Evolutionary conservation across 1,140 invertebrate genomes (phyloP).

Genomic region (Pomacea maculata): DNA sequence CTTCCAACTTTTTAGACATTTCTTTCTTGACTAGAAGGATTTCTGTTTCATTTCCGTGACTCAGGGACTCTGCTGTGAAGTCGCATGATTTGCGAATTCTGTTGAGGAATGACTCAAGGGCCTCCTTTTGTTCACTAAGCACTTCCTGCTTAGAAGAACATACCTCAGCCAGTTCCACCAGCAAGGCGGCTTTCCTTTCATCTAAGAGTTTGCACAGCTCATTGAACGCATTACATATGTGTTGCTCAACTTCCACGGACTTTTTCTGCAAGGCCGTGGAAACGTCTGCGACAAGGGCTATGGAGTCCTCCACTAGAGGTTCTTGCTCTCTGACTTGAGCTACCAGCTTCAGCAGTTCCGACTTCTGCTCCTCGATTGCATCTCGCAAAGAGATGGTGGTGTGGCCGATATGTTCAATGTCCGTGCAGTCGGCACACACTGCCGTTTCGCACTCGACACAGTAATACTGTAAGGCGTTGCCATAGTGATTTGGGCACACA

Average conservation of each 20-base stretch:
- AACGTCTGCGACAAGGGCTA: constrained; percentile 62
- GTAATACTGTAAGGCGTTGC: constrained; percentile 68
- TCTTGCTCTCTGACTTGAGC: constrained; percentile 65
- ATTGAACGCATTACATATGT: constrained; percentile 64
- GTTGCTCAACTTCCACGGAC: constrained; percentile 56
- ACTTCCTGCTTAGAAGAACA: constrained; percentile 65
- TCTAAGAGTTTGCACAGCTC: constrained; percentile 60
- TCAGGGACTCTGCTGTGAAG: constrained; percentile 67
- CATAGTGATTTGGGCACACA: constrained; percentile 63
- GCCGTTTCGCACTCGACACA: constrained; percentile 71
- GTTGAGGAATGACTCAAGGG: constrained; percentile 64
- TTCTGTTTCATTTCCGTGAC: constrained; percentile 68
- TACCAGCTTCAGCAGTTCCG: constrained; percentile 62
- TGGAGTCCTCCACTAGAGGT: constrained; percentile 65
- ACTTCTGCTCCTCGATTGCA: constrained; percentile 67
- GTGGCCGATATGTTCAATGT: constrained; percentile 69
- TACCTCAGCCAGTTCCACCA: constrained; percentile 65
- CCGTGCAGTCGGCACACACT: constrained; percentile 69
- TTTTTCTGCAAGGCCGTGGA: constrained; percentile 55
- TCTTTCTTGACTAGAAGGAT: constrained; percentile 70
- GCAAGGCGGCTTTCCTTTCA: constrained; percentile 62
- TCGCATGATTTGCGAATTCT: constrained; percentile 67
- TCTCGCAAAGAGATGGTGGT: constrained; percentile 65
- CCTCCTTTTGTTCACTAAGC: constrained; percentile 64
- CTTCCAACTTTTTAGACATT: constrained; percentile 66